A percentile compares a stretch with the other conserved stretches of the same genome.
These are phyloP conservation scores for Anolis sagrei DNA, from an alignment of 2,113 vertebrate genomes.

Conservation along the genomic window DNA sequence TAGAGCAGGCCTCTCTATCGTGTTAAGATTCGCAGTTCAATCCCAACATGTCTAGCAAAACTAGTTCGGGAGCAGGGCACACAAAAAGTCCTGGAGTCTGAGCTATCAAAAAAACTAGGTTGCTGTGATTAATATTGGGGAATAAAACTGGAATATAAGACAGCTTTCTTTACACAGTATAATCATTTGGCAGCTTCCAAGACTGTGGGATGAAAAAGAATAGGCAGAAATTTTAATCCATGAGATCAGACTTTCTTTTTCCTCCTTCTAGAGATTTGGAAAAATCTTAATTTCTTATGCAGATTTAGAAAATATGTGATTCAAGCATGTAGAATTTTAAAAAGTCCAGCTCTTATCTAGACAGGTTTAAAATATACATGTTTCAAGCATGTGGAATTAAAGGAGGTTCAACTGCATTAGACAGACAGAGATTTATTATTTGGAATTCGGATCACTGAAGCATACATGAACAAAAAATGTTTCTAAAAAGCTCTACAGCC, in stretches of 20 bases:
- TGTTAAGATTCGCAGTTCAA: neutral
- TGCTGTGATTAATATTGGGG: neutral
- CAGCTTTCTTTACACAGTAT: neutral
- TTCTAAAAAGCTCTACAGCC: neutral
- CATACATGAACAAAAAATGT: neutral
- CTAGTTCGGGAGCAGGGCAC: neutral
- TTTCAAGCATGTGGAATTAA: too few species aligned
- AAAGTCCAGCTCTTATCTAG: neutral
- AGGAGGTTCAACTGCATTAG: too few species aligned
- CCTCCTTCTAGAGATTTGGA: neutral
- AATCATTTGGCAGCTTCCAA: neutral
- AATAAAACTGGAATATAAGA: neutral
- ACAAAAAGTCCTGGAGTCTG: neutral
- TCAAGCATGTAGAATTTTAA: neutral
- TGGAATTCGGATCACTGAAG: neutral
- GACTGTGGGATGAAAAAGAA: neutral
- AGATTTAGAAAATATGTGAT: neutral
- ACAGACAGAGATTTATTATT: too few species aligned
- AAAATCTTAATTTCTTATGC: neutral
- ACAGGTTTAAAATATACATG: neutral
- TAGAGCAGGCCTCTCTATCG: neutral
- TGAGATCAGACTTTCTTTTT: neutral
- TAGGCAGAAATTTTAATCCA: neutral
- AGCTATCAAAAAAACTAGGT: neutral
- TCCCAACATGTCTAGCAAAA: neutral